Conservation (phyloP, 2,113 vertebrate genomes). For the Lepisosteus oculatus region DNA sequence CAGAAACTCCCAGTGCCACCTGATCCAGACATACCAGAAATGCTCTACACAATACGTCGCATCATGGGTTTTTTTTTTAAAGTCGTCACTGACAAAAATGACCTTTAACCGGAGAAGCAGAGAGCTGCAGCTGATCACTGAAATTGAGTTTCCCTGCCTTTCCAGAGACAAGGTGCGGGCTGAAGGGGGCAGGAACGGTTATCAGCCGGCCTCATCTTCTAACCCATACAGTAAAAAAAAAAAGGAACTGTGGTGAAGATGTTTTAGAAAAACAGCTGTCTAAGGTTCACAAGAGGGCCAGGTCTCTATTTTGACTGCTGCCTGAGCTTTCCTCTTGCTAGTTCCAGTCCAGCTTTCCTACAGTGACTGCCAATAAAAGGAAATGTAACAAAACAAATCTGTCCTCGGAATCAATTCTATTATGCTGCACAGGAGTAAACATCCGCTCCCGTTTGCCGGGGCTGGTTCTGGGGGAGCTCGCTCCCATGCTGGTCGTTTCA, state of each 20-base stretch:
- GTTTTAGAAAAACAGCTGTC: slow-evolving; percentile 34
- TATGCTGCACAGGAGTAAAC: slow-evolving; percentile 20
- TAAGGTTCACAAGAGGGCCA: slow-evolving; percentile 53
- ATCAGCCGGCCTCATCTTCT: slow-evolving; percentile 44
- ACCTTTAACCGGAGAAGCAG: no score
- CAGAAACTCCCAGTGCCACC: no score
- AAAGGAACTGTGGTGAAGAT: background rate
- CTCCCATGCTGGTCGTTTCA: background rate
- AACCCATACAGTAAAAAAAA: slow-evolving; percentile 10
- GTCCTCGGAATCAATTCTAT: slow-evolving; percentile 36
- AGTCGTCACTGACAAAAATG: no score
- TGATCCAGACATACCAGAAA: no score
- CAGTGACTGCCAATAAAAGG: slow-evolving; percentile 36
- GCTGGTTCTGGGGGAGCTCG: background rate
- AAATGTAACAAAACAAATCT: slow-evolving; percentile 37
- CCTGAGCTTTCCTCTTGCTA: slow-evolving; percentile 18
- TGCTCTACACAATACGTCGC: no score
- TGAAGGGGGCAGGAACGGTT: slow-evolving; percentile 27
- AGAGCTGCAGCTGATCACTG: no score
- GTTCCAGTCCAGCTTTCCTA: slow-evolving; percentile 31
- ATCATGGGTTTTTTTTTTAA: no score
- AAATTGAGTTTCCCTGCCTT: background rate
- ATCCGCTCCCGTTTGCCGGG: background rate
- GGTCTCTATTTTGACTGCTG: slow-evolving; percentile 47
- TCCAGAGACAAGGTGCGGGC: slow-evolving; percentile 8